Evolutionary conservation across 2,113 vertebrate genomes (phyloP).

Genomic region (Rhipidura dahli): DNA sequence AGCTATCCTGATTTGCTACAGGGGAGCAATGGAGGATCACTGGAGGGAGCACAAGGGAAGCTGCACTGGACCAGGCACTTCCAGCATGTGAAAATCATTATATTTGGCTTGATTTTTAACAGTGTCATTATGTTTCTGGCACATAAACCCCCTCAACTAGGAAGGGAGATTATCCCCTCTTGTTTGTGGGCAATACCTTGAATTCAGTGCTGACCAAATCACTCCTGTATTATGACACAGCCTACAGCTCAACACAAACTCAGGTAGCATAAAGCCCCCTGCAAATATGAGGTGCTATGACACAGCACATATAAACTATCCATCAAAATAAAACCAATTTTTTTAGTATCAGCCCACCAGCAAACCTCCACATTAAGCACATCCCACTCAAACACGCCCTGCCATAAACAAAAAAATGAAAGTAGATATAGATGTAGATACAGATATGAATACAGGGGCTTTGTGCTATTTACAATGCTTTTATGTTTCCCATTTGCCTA

Average conservation of each 20-base stretch:
- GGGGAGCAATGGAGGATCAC: not conserved
- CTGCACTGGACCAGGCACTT: not conserved
- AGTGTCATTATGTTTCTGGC: not conserved
- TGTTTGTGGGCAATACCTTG: not conserved
- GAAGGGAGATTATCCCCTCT: not conserved
- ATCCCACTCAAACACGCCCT: not conserved
- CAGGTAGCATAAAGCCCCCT: not conserved
- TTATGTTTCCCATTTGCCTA: not conserved
- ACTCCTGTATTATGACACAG: not conserved
- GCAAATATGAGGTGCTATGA: not conserved
- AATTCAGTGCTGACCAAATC: not conserved
- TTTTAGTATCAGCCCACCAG: not conserved
- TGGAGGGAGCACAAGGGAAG: not conserved
- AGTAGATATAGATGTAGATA: not conserved
- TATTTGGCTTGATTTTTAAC: not conserved
- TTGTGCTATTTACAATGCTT: not conserved
- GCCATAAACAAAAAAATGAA: not conserved
- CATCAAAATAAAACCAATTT: not conserved
- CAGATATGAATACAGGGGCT: not conserved
- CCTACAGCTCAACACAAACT: not conserved
- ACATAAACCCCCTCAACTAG: not conserved
- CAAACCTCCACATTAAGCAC: not conserved
- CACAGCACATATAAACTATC: not conserved
- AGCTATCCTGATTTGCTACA: not conserved
- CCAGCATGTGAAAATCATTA: not conserved